A percentile compares a stretch with the other conserved stretches of the same genome.
Conservation (phyloP, 2,113 vertebrate species). For the Urocolius indicus region DNA sequence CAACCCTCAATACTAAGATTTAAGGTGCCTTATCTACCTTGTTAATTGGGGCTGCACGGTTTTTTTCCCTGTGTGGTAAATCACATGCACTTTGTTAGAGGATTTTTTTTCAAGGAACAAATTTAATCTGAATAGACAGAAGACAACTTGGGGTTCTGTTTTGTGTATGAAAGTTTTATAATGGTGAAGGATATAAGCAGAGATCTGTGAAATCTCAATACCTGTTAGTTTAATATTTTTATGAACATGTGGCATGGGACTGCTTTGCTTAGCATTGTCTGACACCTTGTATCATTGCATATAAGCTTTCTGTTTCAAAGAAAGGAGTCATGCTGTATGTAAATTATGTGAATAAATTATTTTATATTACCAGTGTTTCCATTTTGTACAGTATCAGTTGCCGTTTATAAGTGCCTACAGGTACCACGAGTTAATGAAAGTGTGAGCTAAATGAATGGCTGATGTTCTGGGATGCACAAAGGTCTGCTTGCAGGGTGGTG, state of each 20-base stretch:
- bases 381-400: not conserved
- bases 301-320: conserved; percentile 71
- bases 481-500: rapidly evolving
- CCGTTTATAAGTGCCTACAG: not conserved
- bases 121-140: not conserved
- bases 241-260: not conserved
- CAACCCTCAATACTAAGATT: not conserved
- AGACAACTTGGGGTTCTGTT: not conserved
- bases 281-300: not conserved
- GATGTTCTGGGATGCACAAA: rapidly evolving
- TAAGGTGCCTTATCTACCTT: conserved; percentile 66
- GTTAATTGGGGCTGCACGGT: not conserved
- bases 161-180: not conserved
- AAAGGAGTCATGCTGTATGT: conserved; percentile 67
- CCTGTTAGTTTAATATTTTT: not conserved
- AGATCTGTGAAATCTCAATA: not conserved
- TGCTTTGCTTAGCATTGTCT: conserved; percentile 42
- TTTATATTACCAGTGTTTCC: conserved; percentile 63
- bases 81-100: conserved; percentile 28
- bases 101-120: not conserved
- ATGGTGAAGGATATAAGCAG: conserved; percentile 24
- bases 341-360: conserved; percentile 81
- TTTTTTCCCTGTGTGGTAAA: not conserved
- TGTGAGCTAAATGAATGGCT: not conserved
- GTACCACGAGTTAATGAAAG: too few relatives aligned